Base-by-base conservation (phyloP, 2,113 vertebrate genomes). In the Syngnathoides biaculeatus region DNA sequence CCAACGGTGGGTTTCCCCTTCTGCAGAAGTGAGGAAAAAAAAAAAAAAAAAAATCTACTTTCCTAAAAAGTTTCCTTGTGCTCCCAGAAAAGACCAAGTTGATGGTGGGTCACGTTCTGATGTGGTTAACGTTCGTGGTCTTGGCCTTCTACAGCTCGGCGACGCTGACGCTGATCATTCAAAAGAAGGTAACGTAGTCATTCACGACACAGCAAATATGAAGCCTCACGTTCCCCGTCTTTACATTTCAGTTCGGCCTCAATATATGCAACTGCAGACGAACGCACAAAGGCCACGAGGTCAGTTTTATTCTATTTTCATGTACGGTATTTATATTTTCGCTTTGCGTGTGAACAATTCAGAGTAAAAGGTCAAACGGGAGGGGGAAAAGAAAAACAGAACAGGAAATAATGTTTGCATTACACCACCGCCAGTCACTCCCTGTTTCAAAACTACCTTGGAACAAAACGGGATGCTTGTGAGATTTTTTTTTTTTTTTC, bases 171-270 rank as follows among this genome's bases (percentile, higher is more conserved):
- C 69, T 91, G 9, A 73, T 87, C 19, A 42, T 88, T 63, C 17
- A 72, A 12, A 92, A 89, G 78, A 90, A 86, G 89, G 89, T 91
- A 80, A 73, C 8, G n/a, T 38, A 2, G n/a, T n/a, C n/a, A n/a
- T 26, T 30, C 15, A 5, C 17, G 26, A 17, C 3, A 30, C 26
- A 57, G 8, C 14, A 30, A 56, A 56, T 30, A 17, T 22, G 26
- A 30, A 27, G 30, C 14, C 14, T 17, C 9, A n/a, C 8, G 15
- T 38, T 4, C 6, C 57, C 57, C 8, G 6, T 62, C 13, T 80
- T 4, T 78, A 5, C 12, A 30, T 82, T 77, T 13, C 59, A 90
- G 88, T n/a, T 22, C 9, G 74, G 76, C 68, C 60, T 19, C 38
- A 79, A 74, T 13, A 66, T 55, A 40, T 43, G 11, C 5, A 1